Evolutionary conservation across 2,888 invertebrate genomes (phyloP), one percentile per base, ranked within the genome.

Genomic region (Mimas tiliae): DNA sequence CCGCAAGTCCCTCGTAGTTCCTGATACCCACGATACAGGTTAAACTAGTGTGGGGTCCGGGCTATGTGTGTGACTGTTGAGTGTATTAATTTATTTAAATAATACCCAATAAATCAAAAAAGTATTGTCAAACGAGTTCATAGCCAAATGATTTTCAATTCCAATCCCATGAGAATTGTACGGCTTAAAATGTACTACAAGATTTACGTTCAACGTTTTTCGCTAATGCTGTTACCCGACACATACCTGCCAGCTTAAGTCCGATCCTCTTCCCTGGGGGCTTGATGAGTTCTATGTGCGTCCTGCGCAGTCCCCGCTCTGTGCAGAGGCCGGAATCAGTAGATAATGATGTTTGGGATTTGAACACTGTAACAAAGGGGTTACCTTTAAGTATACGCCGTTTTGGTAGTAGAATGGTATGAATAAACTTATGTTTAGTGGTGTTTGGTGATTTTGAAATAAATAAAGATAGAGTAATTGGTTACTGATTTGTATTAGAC

Each of bases 261-360:
- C 95, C 95, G 71, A 95, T 91, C 16, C 94, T 87, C 81, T 94
- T 94, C 53, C 95, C 95, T 0, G 90, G 90, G 14, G 93, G 89
- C 68, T 94, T 94, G 65, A 90, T 74, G 70, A 95, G 87, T 76
- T 95, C 95, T 62, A 95, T 94, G 67, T 91, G 92, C 0, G 92
- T 91, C 55, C 93, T 80, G 7, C 92, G 81, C 33, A 91, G 78
- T 0, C 93, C 91, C 27, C 94, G 77, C 76, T 94, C 94, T 0
- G 93, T 93, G 75, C 94, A 94, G 64, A 94, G 81, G 4, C 94
- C 94, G 1, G 94, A 94, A 74, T 94, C 94, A 66, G 94, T 94
- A 12, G 94, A 94, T 70, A 93, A 79, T 21, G 93, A 93, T 16
- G 91, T 92, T 70, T 92, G 92, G 3, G 93, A 93, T 74, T 93